Evolutionary conservation across 2,113 vertebrate species (phyloP).

Genomic region (Sminthopsis crassicaudata): DNA sequence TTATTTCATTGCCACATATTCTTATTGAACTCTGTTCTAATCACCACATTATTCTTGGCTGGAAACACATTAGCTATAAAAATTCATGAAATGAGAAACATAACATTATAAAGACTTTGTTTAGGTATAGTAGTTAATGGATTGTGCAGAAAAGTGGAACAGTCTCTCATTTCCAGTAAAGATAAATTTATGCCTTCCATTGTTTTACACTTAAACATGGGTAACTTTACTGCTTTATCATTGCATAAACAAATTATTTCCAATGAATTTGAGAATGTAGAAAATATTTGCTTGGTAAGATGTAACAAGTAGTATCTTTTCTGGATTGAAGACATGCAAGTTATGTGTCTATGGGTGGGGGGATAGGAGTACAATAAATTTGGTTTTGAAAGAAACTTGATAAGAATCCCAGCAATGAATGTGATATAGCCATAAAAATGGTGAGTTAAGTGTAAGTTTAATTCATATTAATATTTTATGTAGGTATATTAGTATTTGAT

Average conservation of each 20-base stretch:
- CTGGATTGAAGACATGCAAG: slow-evolving; percentile 4
- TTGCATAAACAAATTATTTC: slow-evolving; percentile 74
- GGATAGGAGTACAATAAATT: not conserved
- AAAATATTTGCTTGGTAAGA: slow-evolving; percentile 39
- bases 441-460: not conserved
- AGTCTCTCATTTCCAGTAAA: slow-evolving; percentile 72
- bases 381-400: slow-evolving; percentile 16
- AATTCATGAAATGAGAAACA: slow-evolving; percentile 84
- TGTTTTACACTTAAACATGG: slow-evolving; percentile 78
- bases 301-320: slow-evolving; percentile 22
- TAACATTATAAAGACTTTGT: slow-evolving; percentile 84
- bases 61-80: slow-evolving; percentile 85
- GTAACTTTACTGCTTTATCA: slow-evolving; percentile 65
- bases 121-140: slow-evolving; percentile 83
- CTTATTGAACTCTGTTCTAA: slow-evolving; percentile 78
- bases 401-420: slow-evolving; percentile 29
- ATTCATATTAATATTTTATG: not conserved
- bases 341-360: not conserved
- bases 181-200: slow-evolving; percentile 75
- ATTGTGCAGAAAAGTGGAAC: slow-evolving; percentile 81
- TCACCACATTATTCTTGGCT: slow-evolving; percentile 84
- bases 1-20: slow-evolving; percentile 78
- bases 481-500: not conserved
- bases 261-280: slow-evolving; percentile 60
- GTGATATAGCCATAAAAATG: not conserved